A percentile compares a stretch with the other conserved stretches of the same genome.
Conservation (phyloP, 2,797 vertebrate genomes). For the Cryptoblepharus egeriae region DNA sequence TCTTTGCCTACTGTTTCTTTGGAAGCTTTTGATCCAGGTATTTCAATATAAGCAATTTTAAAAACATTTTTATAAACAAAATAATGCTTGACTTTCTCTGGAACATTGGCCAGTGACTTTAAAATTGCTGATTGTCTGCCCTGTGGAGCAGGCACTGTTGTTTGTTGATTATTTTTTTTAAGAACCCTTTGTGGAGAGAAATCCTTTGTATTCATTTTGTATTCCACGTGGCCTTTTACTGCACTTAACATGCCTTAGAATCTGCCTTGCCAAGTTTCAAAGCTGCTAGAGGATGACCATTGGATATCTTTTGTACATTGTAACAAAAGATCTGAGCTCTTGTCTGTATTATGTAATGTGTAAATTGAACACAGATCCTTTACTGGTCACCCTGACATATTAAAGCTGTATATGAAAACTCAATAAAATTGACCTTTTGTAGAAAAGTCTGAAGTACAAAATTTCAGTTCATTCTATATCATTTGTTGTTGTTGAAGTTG, state of each 20-base stretch:
- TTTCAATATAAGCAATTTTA: conserved; percentile 75
- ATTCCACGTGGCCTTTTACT: conserved; percentile 77
- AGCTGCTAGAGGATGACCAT: conserved; percentile 87
- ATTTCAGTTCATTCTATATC: neutral
- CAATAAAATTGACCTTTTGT: conserved; percentile 88
- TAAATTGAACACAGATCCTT: conserved; percentile 88
- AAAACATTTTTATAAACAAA: conserved; percentile 74
- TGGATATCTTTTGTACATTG: conserved; percentile 86
- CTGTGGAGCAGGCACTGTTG: conserved; percentile 87
- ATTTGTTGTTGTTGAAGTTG: conserved; percentile 12
- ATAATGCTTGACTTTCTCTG: conserved; percentile 79
- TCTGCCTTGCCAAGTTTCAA: conserved; percentile 87
- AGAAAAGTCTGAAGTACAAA: conserved; percentile 50
- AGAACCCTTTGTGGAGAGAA: conserved; percentile 76
- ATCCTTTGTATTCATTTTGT: conserved; percentile 75
- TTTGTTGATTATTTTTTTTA: conserved; percentile 1
- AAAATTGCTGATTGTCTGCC: conserved; percentile 80
- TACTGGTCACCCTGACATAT: conserved; percentile 86
- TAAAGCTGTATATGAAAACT: conserved; percentile 91
- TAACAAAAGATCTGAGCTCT: conserved; percentile 83
- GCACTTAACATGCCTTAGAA: conserved; percentile 80
- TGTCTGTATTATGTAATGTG: conserved; percentile 84
- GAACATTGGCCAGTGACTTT: conserved; percentile 79
- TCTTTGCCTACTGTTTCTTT: conserved; percentile 77
- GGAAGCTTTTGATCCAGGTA: conserved; percentile 71